Conservation (phyloP, 2,888 invertebrate species). For the Melieria omissa region DNA sequence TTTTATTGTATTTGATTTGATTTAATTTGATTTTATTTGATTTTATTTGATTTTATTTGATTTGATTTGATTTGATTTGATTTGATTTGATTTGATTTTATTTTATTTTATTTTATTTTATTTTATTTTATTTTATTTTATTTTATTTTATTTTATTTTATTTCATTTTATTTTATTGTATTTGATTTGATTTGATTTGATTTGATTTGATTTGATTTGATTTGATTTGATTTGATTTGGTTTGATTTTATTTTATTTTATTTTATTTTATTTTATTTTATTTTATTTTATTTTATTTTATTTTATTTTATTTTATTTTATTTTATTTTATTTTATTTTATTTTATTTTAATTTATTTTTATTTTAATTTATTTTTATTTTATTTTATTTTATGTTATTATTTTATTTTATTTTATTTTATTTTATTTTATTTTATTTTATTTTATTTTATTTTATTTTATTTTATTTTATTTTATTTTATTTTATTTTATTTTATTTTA, state of each 20-base stretch:
- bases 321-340: too few species aligned
- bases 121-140: too few species aligned
- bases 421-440: too few species aligned
- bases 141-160: neutral
- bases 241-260: neutral
- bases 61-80: too few species aligned
- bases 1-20: neutral
- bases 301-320: too few species aligned
- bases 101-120: neutral
- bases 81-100: neutral
- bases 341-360: too few species aligned
- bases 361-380: too few species aligned
- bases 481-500: neutral
- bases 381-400: too few species aligned
- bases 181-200: neutral
- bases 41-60: neutral
- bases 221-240: neutral
- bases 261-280: neutral
- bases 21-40: neutral
- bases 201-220: conserved; percentile 4
- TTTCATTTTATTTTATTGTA: neutral
- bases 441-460: too few species aligned
- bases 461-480: neutral
- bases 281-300: neutral
- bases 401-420: too few species aligned